These are phyloP conservation scores for Cyanoliseus patagonus DNA, from an alignment of 2,113 vertebrate genomes.

Conservation along the genomic window DNA sequence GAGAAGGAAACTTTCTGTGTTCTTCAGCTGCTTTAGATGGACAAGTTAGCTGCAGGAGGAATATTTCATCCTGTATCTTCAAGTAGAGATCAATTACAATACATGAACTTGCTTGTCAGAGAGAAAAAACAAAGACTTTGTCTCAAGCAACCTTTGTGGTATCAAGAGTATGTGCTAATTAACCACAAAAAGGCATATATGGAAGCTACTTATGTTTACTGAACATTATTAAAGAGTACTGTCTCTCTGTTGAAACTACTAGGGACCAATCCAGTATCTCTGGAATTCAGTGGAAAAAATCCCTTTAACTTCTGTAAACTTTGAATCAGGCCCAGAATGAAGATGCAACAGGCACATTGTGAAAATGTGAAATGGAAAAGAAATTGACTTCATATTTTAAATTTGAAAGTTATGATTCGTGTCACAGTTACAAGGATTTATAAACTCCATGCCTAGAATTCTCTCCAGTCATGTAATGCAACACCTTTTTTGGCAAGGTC, in stretches of 20 bases:
- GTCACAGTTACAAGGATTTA: background rate
- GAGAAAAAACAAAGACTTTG: background rate
- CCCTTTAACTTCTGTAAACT: background rate
- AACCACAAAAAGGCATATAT: background rate
- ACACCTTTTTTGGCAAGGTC: fast-evolving
- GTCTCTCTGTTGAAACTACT: background rate
- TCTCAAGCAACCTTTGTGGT: background rate
- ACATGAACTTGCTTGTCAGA: background rate
- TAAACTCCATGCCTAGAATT: background rate
- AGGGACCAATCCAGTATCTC: fast-evolving
- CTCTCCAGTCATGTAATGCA: background rate
- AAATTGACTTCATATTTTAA: background rate
- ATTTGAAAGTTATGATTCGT: background rate
- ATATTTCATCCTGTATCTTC: background rate
- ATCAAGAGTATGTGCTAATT: background rate
- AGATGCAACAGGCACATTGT: background rate
- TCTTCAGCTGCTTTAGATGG: background rate
- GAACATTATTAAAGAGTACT: background rate
- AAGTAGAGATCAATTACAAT: background rate
- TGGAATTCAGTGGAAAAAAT: background rate
- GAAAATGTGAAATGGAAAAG: background rate
- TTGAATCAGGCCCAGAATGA: background rate
- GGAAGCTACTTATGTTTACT: background rate
- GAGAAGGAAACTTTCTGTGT: background rate
- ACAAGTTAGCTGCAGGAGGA: background rate